Base-by-base conservation (phyloP, 1,140 invertebrate species). In the Achroia grisella region DNA sequence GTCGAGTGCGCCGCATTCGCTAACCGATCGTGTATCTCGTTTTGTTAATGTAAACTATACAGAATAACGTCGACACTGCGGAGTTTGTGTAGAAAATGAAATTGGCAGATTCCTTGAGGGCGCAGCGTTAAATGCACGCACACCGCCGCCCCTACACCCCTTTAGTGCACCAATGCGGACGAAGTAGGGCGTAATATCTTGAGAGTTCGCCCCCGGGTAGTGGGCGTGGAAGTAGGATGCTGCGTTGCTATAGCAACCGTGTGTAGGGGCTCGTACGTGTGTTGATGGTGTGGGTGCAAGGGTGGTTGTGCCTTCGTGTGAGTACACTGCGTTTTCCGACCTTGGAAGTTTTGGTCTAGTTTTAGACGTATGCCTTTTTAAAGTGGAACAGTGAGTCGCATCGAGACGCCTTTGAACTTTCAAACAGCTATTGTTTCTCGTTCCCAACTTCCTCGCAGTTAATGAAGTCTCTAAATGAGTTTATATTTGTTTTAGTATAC, bases 121-220 rank as follows among this genome's bases (percentile, higher is more conserved):
- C 57, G 52, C 42, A 56, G 59, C 63, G 62, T 68, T n/a, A 62
- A 66, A 62, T 63, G 53, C 57, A 66, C 68, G 56, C 73, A 81
- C 73, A 77, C 73, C 51, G 50, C 60, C 49, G 35, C 37, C 48
- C 56, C 58, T 77, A 77, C 72, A 81, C 80, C 78, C 77, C 74
- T 80, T 82, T 77, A 56, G 68, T 74, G 77, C 79, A 61, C 80
- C 80, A 84, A 84, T 84, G 71, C 77, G 77, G 61, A 66, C 76
- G 75, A 78, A 77, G 71, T 78, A 76, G 80, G 77, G 80, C 76
- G 79, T 77, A 74, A 80, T 80, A 83, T 80, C 79, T 80, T 83
- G 79, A 82, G 78, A 79, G 75, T 76, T 77, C 73, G 75, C 72
- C 78, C 75, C 69, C 57, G 71, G 72, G 67, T 74, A 55, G 80